Evolutionary conservation across 2,888 invertebrate species (phyloP).

Genomic region (Neoscelio sp.): DNA sequence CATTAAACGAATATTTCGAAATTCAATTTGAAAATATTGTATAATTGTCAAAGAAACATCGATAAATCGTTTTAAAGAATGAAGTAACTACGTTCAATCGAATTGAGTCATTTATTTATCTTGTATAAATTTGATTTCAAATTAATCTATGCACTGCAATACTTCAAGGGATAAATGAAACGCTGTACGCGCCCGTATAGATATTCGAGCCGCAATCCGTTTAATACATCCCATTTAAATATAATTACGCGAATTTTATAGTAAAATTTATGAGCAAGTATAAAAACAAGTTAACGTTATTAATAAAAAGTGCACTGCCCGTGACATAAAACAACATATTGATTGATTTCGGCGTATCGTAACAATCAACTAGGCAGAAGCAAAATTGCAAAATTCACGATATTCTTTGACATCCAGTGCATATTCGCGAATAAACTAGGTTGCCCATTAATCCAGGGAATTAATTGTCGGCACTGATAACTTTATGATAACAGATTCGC

Average conservation of each 20-base stretch:
- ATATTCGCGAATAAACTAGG: background rate
- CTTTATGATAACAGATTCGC: too few relatives aligned
- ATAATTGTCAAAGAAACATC: too few relatives aligned
- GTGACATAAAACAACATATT: background rate
- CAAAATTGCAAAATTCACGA: conserved; percentile 2
- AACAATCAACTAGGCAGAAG: background rate
- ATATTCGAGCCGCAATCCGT: too few relatives aligned
- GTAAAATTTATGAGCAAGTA: background rate
- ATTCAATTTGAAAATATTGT: too few relatives aligned
- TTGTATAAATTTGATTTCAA: too few relatives aligned
- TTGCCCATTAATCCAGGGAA: background rate
- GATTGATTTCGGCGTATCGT: conserved; percentile 4
- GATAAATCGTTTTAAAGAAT: too few relatives aligned
- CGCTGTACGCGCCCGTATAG: too few relatives aligned
- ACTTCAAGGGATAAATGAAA: too few relatives aligned
- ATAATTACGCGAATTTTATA: conserved; percentile 15
- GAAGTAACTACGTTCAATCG: too few relatives aligned
- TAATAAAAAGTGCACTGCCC: background rate
- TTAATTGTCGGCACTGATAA: background rate
- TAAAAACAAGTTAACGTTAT: conserved; percentile 7
- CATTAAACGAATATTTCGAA: too few relatives aligned
- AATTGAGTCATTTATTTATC: too few relatives aligned
- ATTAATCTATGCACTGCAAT: too few relatives aligned
- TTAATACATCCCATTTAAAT: background rate
- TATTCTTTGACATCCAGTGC: background rate